Conservation (phyloP, 2,888 invertebrate species). For the Tolmerus cingulatus region DNA sequence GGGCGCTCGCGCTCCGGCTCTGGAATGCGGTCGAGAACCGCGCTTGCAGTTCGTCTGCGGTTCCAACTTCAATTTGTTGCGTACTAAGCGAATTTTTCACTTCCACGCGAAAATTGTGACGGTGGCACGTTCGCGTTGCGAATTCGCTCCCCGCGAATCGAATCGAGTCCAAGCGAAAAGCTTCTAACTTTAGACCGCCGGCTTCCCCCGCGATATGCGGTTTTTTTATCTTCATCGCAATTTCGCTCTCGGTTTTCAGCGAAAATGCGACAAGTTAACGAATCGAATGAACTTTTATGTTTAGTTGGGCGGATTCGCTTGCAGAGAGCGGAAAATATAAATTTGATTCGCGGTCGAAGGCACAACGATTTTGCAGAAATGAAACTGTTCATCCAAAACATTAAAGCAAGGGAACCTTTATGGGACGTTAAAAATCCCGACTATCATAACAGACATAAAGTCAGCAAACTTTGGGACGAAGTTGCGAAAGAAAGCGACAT, state of each 20-base stretch:
- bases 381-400: neutral
- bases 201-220: neutral
- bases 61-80: neutral
- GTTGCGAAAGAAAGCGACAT: too few species aligned
- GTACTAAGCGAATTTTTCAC: too few species aligned
- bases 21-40: neutral
- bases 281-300: too few species aligned
- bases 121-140: neutral
- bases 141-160: neutral
- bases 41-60: neutral
- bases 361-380: neutral
- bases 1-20: too few species aligned
- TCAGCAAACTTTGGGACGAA: too few species aligned
- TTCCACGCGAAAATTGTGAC: too few species aligned
- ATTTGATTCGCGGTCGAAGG: neutral
- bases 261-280: neutral
- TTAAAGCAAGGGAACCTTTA: neutral
- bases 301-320: neutral
- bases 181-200: neutral
- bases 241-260: neutral
- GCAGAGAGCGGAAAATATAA: neutral
- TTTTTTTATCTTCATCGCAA: neutral
- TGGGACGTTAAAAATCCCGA: neutral
- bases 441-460: neutral
- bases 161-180: neutral